Evolutionary conservation across 2,113 vertebrate genomes (phyloP), one percentile per base, ranked within the genome.

Genomic region (Hydropotes inermis): DNA sequence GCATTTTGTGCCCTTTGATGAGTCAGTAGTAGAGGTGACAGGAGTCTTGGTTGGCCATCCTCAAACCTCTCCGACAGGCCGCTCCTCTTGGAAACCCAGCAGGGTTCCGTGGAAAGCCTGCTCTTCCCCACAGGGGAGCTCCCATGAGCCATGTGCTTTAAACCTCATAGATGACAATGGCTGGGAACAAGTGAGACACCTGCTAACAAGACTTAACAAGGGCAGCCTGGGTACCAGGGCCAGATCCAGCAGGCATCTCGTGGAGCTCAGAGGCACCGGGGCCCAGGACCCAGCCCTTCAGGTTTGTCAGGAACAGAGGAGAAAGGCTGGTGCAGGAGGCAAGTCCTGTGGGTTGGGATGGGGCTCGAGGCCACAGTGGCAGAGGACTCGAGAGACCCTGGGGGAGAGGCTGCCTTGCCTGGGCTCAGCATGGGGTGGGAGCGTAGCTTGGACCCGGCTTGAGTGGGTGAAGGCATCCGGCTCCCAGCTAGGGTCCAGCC

Each of bases 241-340:
- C 8, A 57, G 64, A 57, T 89, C 61, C 86, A 30, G 94, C 76
- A 83, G 55, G 33, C 15, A 13, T 58, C 96, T 30, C 45, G 28
- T 15, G 43, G 78, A 78, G 39, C 0, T 0, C 4, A 52, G 67
- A 23, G 0, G n/a, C 6, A 0, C 21, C 0, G 0, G 0, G 1
- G 67, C 74, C 36, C 0, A 0, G 91, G 25, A 3, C 7, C n/a
- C 16, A 3, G 0, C 3, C 19, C 95, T 52, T 1, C 1, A 21
- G 85, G 2, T 60, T 94, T 55, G 6, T 23, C 23, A 67, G n/a
- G 36, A 87, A 45, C 1, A 7, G 12, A 94, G 76, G 30, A 36
- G 88, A 21, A 2, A 17, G 58, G 21, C 39, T 67, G n/a, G 3
- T 0, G 14, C 39, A 23, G 47, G 54, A 27, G 61, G 39, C 0